Base-by-base conservation (phyloP, 1,140 invertebrate species). In the Babylonia areolata region DNA sequence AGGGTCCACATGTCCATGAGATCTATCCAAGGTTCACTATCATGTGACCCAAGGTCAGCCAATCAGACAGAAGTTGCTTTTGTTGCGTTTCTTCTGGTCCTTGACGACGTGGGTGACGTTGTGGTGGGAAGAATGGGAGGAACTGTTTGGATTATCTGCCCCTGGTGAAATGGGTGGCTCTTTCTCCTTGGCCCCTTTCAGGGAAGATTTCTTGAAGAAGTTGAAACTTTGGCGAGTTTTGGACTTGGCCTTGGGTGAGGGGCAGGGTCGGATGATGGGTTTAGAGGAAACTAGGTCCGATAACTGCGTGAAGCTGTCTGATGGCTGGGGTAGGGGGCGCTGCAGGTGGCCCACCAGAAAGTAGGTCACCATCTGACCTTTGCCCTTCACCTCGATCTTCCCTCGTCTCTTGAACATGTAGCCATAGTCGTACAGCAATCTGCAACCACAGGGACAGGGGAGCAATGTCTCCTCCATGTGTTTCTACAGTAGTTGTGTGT, bases 291-390 rank as follows among this genome's bases (percentile, higher is more conserved):
- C 15, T 0, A 73, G 71, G 77, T 40, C 81, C 1, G 81, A 51
- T 3, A 54, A 33, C 5, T 23, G 33, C 11, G 31, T 20, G 51
- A 75, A 86, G 28, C 77, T 46, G 80, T 86, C 85, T 5, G 81
- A 35, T 33, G 85, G 85, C 73, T 86, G 73, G 3, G 23, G 23
- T 23, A 84, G 31, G 9, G 64, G 40, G n/a, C 58, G 23, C 12
- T 35, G 28, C 20, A 89, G 84, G 37, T 89, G 90, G 51, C 90
- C 88, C 58, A 94, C 92, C 77, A 94, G 86, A 87, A 95, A 94
- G 86, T 93, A 94, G 15, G 94, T 95, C 54, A 88, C 88, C 93
- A 95, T 93, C 39, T 87, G 73, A 39, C 92, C 94, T 89, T 94
- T 94, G 39, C 94, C 94, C 90, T 94, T 92, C 0, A 92, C 87